Percentiles rank a stretch among this genome's conserved stretches.
Conservation (phyloP, 2,113 vertebrate genomes). For the Gambusia holbrooki region DNA sequence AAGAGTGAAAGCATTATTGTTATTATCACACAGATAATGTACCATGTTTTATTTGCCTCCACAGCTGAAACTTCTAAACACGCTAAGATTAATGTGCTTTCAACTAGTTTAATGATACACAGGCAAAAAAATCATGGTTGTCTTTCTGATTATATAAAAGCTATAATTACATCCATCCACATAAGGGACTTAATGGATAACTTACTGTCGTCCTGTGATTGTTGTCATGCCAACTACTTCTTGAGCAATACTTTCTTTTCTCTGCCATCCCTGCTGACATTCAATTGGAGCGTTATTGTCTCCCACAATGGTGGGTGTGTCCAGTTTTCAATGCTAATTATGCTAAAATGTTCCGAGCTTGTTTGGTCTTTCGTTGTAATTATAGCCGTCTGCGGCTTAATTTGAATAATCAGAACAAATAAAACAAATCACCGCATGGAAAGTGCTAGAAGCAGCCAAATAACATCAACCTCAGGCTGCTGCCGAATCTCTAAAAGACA, state of each 20-base stretch:
- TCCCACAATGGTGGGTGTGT: neutral
- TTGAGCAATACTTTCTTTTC: neutral
- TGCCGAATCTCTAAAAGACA: neutral
- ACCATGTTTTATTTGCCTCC: neutral
- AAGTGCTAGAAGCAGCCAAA: neutral
- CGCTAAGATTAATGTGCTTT: neutral
- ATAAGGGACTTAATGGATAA: neutral
- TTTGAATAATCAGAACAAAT: neutral
- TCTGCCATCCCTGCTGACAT: neutral
- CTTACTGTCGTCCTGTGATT: neutral
- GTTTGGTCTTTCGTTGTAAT: neutral
- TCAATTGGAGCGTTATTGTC: constrained; percentile 9
- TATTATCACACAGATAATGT: too few species aligned
- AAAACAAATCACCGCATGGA: neutral
- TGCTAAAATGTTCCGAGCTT: neutral
- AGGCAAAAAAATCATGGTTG: neutral
- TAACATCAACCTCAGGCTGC: neutral
- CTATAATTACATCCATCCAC: neutral
- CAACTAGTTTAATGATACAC: neutral
- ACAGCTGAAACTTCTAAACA: neutral
- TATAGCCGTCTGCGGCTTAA: neutral
- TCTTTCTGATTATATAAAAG: neutral
- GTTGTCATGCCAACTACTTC: constrained; percentile 23
- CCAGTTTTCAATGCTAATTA: neutral
- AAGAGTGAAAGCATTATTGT: neutral